These are phyloP conservation scores for Euzophera pinguis DNA, from an alignment of 2,888 invertebrate species.

Conservation along the genomic window DNA sequence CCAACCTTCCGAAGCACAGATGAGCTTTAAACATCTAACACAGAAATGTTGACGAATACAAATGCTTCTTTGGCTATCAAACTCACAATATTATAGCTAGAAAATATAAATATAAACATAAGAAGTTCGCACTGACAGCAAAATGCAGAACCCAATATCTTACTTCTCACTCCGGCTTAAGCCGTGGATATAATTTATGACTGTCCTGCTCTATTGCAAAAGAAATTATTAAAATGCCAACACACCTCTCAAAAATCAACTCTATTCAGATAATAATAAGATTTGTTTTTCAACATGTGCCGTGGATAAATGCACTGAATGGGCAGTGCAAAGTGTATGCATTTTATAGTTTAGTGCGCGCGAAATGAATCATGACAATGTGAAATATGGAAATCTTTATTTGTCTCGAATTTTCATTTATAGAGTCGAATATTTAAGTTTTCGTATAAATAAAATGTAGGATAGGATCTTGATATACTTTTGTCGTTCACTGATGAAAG, in stretches of 20 bases:
- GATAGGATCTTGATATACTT: too few species aligned
- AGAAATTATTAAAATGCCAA: slow-evolving; percentile 26
- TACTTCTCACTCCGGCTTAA: slow-evolving; percentile 38
- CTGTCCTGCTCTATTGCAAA: slow-evolving; percentile 26
- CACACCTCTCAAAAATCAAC: slow-evolving; percentile 10
- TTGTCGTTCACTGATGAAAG: too few species aligned
- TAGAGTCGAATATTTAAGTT: slow-evolving; percentile 1
- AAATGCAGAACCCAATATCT: slow-evolving; percentile 39
- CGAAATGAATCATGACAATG: slow-evolving; percentile 36
- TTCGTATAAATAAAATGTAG: too few species aligned
- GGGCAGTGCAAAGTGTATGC: slow-evolving; percentile 33
- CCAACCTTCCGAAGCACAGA: too few species aligned
- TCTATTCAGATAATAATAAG: neutral
- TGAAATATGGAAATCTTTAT: slow-evolving; percentile 34
- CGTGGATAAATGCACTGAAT: slow-evolving; percentile 14
- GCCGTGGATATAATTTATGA: slow-evolving; percentile 42
- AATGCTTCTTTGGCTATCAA: too few species aligned
- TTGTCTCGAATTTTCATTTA: slow-evolving; percentile 9
- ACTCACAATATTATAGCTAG: neutral
- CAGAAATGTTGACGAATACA: too few species aligned
- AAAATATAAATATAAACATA: slow-evolving; percentile 9
- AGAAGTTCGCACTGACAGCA: slow-evolving; percentile 34
- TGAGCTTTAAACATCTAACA: too few species aligned
- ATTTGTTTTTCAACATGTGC: neutral
- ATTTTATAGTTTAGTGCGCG: slow-evolving; percentile 39